phyloP scores from a whole-genome alignment of 92 coral and sea anemone species.

The Umimayanthus kanabou region DNA sequence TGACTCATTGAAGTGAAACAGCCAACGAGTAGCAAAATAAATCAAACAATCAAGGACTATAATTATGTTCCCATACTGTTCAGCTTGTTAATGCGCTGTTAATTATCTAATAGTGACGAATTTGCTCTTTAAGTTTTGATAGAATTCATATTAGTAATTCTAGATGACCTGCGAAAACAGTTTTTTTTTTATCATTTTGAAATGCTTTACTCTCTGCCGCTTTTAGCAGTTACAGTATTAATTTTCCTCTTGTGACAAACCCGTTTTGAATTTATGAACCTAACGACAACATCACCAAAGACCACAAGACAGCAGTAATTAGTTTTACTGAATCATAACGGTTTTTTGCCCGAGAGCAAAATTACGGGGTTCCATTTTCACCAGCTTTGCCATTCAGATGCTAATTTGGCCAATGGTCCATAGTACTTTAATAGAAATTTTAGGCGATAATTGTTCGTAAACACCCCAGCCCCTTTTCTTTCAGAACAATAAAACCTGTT shows the following conservation, averaged over 20 bases:
- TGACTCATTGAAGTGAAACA: neutral
- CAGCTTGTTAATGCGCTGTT: conserved; percentile 38
- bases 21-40: conserved; percentile 26
- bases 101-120: conserved; percentile 41
- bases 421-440: conserved; percentile 55
- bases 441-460: conserved; percentile 78
- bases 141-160: neutral
- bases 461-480: conserved; percentile 67
- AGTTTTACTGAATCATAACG: conserved; percentile 5
- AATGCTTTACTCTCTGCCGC: neutral
- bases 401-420: conserved; percentile 29
- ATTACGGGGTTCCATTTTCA: conserved; percentile 40
- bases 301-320: conserved; percentile 27
- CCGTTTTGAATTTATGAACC: neutral
- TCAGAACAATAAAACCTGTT: conserved; percentile 39
- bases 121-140: conserved; percentile 25
- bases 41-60: neutral
- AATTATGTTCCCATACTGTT: conserved; percentile 6
- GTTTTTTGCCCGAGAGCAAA: conserved; percentile 35
- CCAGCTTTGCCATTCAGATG: conserved; percentile 30
- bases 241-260: neutral
- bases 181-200: neutral
- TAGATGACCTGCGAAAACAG: neutral
- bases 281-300: neutral
- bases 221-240: neutral